These are phyloP conservation scores for Tachyglossus aculeatus DNA, from an alignment of 2,797 vertebrate species.

Conservation along the genomic window DNA sequence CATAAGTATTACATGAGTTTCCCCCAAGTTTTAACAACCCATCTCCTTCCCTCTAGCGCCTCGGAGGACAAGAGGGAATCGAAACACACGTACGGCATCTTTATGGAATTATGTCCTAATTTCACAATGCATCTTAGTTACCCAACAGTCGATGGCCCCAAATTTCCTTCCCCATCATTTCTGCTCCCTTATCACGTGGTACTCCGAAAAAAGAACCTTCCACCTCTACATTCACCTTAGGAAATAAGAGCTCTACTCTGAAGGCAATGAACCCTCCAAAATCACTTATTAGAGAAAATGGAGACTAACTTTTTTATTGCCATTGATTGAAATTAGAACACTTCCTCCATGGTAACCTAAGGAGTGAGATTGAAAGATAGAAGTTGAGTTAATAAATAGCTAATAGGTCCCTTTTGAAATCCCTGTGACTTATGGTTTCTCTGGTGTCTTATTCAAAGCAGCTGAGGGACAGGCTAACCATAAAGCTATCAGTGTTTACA, in stretches of 20 bases:
- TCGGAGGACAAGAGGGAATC: no score
- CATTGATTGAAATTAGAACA: constrained; percentile 22
- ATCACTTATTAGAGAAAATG: constrained; percentile 21
- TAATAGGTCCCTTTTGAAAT: constrained; percentile 1
- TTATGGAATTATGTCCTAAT: no score
- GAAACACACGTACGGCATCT: no score
- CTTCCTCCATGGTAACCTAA: constrained; percentile 9
- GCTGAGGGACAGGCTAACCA: constrained; percentile 33
- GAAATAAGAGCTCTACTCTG: constrained; percentile 10
- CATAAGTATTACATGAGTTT: no score
- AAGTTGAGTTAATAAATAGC: constrained; percentile 13
- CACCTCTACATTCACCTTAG: not conserved
- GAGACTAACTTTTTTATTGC: constrained; percentile 30
- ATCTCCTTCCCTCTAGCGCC: no score
- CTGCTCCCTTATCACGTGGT: not conserved
- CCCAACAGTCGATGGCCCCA: not conserved
- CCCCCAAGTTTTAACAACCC: no score
- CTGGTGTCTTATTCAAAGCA: constrained; percentile 20
- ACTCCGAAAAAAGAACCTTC: not conserved
- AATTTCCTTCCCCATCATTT: not conserved
- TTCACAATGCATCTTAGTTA: not conserved
- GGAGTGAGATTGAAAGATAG: constrained; percentile 14
- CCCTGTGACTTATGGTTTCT: constrained; percentile 4
- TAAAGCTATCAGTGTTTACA: constrained; percentile 60
- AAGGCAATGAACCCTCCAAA: constrained; percentile 32